These are phyloP conservation scores for Morus bassanus DNA, from an alignment of 2,797 vertebrate genomes.

Conservation along the genomic window DNA sequence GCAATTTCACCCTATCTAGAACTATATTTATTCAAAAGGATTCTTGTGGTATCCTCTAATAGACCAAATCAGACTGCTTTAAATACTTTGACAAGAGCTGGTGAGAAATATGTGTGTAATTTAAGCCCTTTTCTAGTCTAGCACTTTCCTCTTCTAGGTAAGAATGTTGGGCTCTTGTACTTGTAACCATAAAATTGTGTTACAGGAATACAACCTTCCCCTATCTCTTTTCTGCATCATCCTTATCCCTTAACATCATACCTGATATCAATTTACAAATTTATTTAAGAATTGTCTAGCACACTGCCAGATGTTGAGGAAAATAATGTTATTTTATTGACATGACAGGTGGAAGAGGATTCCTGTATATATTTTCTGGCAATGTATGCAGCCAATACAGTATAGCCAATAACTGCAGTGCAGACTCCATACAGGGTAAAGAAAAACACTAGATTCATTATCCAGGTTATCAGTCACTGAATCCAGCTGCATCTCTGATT, in stretches of 20 bases:
- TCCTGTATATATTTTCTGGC: not conserved
- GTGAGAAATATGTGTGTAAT: not conserved
- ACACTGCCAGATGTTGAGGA: not conserved
- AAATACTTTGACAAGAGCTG: not conserved
- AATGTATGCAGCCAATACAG: not conserved
- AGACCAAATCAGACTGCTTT: not conserved
- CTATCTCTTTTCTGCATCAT: not conserved
- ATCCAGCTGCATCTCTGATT: not conserved
- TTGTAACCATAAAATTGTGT: not conserved
- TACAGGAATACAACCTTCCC: not conserved
- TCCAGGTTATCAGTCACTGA: not conserved
- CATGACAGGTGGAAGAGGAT: not conserved
- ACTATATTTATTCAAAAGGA: not conserved
- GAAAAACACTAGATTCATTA: not conserved
- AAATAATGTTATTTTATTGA: not conserved
- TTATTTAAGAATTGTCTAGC: not conserved
- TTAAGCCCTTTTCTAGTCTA: not conserved
- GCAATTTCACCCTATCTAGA: not conserved
- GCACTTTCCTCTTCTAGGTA: not conserved
- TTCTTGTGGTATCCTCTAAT: not conserved
- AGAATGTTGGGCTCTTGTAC: not conserved
- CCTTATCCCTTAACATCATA: not conserved
- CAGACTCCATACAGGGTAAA: not conserved
- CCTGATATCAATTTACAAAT: not conserved
- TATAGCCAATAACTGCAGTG: not conserved